These are phyloP conservation scores for Melanostoma mellinum DNA, from an alignment of 2,888 invertebrate genomes.

Conservation along the genomic window DNA sequence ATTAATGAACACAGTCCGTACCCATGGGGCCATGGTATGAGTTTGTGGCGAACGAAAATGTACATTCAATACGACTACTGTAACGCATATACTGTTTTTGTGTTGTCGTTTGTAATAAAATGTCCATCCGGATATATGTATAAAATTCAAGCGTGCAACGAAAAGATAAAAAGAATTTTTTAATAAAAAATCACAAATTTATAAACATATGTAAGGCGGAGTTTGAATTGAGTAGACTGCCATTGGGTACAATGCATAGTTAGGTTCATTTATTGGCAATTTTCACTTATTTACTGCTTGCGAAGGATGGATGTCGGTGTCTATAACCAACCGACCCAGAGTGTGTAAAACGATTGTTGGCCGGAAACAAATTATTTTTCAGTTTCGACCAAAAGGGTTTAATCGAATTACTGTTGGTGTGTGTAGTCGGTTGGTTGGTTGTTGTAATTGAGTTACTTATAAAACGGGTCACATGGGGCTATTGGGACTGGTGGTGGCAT, in stretches of 20 bases:
- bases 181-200: conserved; percentile 25
- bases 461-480: conserved; percentile 16
- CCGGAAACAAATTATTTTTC: conserved; percentile 41
- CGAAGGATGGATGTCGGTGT: background rate
- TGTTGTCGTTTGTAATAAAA: conserved; percentile 68
- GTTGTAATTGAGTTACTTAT: conserved; percentile 56
- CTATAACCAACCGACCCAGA: conserved; percentile 17
- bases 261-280: conserved; percentile 59
- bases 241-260: conserved; percentile 35
- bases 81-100: conserved; percentile 91
- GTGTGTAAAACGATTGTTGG: conserved; percentile 26
- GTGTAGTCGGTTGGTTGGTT: conserved; percentile 33
- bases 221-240: conserved; percentile 35
- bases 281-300: conserved; percentile 55
- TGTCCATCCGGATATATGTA: background rate
- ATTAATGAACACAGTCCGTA: conserved; percentile 97
- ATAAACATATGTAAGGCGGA: conserved; percentile 7
- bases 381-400: conserved; percentile 40
- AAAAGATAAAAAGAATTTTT: background rate
- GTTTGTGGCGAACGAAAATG: conserved; percentile 99
- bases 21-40: conserved; percentile 99
- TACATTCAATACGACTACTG: conserved; percentile 97
- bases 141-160: conserved; percentile 20
- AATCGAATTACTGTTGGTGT: conserved; percentile 49
- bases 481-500: background rate